Evolutionary conservation across 23 tunicate species (phyloP), one percentile per base, ranked within the genome.

Genomic region (Ciona savignyi): DNA sequence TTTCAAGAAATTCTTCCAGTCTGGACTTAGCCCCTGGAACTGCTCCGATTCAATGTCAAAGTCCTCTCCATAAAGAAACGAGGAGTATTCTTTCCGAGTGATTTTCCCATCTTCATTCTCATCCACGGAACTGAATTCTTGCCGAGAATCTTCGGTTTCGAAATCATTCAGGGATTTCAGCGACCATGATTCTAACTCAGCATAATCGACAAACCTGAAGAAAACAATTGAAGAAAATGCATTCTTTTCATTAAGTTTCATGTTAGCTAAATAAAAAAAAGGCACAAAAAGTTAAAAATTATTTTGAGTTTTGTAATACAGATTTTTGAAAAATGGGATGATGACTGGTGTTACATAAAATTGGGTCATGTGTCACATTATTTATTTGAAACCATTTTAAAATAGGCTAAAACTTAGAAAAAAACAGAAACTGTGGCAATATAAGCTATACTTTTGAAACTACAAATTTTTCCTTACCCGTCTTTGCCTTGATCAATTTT

Each of bases 401-500:
- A 68, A 28, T 11, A 68, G 11, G 3, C 72, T 28, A 25, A 68
- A 25, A 68, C 29, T 4, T 25, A 68, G 4, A 30, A 28, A 68
- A 68, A 25, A 26, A 3, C 34, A 68, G 25, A 25, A 15, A 49
- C 61, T 49, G 20, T 20, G 20, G 20, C 20, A 11, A 49, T 11
- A 49, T 49, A 49, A 49, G 20, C 15, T 49, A 49, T 11, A 20
- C 19, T 20, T 11, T 15, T 49, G 20, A 49, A 20, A 20, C 20
- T 11, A 49, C 61, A 49, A 11, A 49, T 11, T 28, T 15, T 23
- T 19, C 80, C 77, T 51, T 66, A 91, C 97, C 97, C 97, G 75
- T 91, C 97, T 64, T 79, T 72, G 48, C 85, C 70, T 0, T 66
- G 75, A 60, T 91, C 97, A 60, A 91, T 91, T 35, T 78, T 80